Conservation (phyloP, 2,797 vertebrate species). For the Premnoplex brunnescens region DNA sequence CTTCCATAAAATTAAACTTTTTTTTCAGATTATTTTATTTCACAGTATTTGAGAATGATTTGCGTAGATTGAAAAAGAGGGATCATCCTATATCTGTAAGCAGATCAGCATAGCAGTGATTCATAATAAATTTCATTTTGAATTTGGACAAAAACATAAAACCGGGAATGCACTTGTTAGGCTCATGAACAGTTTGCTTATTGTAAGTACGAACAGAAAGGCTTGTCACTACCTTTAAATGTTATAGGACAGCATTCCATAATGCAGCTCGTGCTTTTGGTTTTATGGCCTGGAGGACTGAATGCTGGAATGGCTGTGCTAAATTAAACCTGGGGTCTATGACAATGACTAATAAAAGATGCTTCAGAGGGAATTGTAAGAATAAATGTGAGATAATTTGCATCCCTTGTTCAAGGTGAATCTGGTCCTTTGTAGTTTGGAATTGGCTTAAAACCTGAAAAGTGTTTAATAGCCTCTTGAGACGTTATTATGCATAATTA, state of each 20-base stretch:
- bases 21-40: neutral
- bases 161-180: neutral
- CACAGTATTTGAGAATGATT: neutral
- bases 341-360: constrained; percentile 2
- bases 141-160: neutral
- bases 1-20: neutral
- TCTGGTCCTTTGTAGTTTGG: neutral
- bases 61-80: neutral
- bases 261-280: neutral
- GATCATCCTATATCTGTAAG: neutral
- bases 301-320: neutral
- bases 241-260: neutral
- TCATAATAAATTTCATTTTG: neutral
- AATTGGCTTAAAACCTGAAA: neutral
- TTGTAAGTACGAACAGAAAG: neutral
- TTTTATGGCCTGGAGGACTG: neutral
- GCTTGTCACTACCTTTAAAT: neutral
- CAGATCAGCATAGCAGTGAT: neutral
- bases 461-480: neutral
- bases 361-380: constrained; percentile 7
- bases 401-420: neutral
- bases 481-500: neutral
- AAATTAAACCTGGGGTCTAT: constrained; percentile 30
- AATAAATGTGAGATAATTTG: constrained; percentile 10
- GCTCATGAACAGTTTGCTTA: neutral